Evolutionary conservation across 2,888 invertebrate species (phyloP).

Genomic region (Rutpela maculata): DNA sequence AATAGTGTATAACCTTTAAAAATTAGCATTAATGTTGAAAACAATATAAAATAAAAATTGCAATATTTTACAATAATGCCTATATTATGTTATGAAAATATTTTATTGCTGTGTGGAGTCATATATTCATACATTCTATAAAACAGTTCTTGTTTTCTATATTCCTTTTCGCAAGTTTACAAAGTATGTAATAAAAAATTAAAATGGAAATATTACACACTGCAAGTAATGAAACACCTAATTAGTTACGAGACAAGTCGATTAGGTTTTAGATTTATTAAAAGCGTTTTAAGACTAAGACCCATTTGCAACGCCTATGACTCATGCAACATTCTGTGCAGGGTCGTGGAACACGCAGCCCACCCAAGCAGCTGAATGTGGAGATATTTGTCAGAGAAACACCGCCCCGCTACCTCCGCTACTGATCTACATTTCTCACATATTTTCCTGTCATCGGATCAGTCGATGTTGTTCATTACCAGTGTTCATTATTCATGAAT

Average conservation of each 20-base stretch:
- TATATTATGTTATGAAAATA: no score
- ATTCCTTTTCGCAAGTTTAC: background rate
- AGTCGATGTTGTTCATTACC: slow-evolving; percentile 2
- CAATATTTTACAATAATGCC: no score
- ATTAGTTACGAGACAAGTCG: slow-evolving; percentile 3
- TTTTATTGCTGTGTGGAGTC: no score
- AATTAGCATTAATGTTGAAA: no score
- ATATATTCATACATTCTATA: no score
- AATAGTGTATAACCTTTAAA: no score
- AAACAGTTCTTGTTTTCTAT: no score
- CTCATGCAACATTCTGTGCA: slow-evolving; percentile 12
- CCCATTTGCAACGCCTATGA: slow-evolving; percentile 8
- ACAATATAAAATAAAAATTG: no score
- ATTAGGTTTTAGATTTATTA: slow-evolving; percentile 3
- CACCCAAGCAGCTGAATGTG: slow-evolving; percentile 57
- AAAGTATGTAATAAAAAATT: background rate
- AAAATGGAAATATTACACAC: slow-evolving; percentile 7
- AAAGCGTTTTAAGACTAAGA: background rate
- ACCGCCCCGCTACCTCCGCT: slow-evolving; percentile 61
- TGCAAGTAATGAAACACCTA: background rate
- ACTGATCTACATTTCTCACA: slow-evolving; percentile 57
- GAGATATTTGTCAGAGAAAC: slow-evolving; percentile 61
- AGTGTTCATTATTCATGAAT: slow-evolving; percentile 22
- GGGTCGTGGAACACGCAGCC: slow-evolving; percentile 42
- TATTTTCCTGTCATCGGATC: slow-evolving; percentile 36